These are phyloP conservation scores for Opisthocomus hoazin DNA, from an alignment of 2,113 vertebrate species.

Conservation along the genomic window DNA sequence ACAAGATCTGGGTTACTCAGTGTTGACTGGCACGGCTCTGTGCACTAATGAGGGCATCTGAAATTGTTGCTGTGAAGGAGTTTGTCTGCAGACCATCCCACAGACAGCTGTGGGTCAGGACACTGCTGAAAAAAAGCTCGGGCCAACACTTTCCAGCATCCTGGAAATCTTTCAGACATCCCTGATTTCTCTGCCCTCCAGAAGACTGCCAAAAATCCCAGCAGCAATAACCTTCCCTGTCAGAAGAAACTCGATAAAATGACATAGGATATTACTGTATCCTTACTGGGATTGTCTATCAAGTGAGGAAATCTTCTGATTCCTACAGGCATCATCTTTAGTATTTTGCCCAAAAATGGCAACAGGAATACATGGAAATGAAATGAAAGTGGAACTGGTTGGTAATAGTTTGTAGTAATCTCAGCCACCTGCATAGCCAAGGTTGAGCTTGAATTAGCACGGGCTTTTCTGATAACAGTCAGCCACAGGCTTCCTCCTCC, in stretches of 20 bases:
- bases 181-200: neutral
- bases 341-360: neutral
- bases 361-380: neutral
- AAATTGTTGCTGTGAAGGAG: neutral
- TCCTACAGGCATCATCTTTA: neutral
- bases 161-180: neutral
- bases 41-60: neutral
- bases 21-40: neutral
- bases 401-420: neutral
- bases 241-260: neutral
- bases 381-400: neutral
- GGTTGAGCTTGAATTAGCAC: neutral
- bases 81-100: neutral
- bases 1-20: neutral
- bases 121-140: neutral
- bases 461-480: neutral
- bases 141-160: neutral
- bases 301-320: neutral
- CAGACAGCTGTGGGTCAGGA: fast-evolving
- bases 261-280: neutral
- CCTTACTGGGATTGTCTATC: neutral
- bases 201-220: neutral
- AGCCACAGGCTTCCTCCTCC: neutral
- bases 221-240: neutral
- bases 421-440: neutral